Conservation (phyloP, 2,797 vertebrate species). For the Danio jaintianensis region DNA sequence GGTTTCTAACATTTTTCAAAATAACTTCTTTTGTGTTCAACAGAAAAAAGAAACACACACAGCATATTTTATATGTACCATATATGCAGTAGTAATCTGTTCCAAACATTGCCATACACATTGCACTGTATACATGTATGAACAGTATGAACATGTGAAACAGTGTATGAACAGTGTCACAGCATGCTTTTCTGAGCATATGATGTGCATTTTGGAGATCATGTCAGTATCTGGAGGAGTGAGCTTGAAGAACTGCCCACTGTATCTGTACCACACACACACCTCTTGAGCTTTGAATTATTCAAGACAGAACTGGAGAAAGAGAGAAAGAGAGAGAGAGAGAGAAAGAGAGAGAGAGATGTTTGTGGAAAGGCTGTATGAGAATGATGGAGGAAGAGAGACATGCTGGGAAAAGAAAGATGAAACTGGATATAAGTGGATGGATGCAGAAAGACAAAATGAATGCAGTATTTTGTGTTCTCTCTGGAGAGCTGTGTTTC, state of each 20-base stretch:
- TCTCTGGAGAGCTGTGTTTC: slow-evolving; percentile 35
- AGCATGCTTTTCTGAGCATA: neutral
- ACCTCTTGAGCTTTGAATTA: neutral
- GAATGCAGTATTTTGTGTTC: slow-evolving; percentile 26
- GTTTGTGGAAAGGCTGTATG: slow-evolving; percentile 27
- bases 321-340: neutral
- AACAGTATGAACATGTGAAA: too few relatives aligned
- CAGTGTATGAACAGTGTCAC: neutral
- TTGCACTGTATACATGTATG: neutral
- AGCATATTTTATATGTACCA: too few relatives aligned
- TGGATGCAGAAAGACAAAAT: slow-evolving; percentile 18
- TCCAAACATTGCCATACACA: neutral
- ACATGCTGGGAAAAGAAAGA: neutral
- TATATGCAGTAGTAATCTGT: neutral
- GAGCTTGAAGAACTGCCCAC: slow-evolving; percentile 67
- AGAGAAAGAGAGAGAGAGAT: slow-evolving; percentile 29
- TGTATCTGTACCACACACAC: slow-evolving; percentile 21
- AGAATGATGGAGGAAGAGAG: slow-evolving; percentile 6
- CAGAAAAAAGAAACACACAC: too few relatives aligned
- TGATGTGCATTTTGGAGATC: neutral
- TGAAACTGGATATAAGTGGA: slow-evolving; percentile 18
- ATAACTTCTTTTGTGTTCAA: too few relatives aligned
- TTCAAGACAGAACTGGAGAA: neutral
- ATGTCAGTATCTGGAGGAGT: slow-evolving; percentile 8
- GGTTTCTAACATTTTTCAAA: too few relatives aligned